Evolutionary conservation across 53 echinoderm and acorn worm species (phyloP).

Genomic region (Apostichopus leukothele): DNA sequence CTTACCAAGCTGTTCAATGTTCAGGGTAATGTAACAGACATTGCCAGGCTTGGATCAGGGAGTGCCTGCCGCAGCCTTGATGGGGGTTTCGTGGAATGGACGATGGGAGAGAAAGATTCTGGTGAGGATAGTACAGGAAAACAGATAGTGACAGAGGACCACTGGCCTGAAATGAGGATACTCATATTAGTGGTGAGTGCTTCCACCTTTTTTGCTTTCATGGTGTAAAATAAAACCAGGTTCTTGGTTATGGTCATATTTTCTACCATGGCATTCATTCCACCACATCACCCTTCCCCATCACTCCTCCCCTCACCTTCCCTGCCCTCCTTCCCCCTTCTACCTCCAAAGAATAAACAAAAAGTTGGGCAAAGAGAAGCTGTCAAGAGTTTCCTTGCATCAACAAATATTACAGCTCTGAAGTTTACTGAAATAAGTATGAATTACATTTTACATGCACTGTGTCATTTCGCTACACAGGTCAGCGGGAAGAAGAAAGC

Average conservation of each 20-base stretch:
- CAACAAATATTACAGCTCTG: too few relatives aligned
- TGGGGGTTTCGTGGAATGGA: slow-evolving; percentile 95
- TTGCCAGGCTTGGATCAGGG: slow-evolving; percentile 90
- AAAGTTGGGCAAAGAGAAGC: too few relatives aligned
- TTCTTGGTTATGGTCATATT: too few relatives aligned
- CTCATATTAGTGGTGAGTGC: slow-evolving; percentile 82
- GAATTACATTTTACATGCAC: too few relatives aligned
- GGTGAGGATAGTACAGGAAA: slow-evolving; percentile 79
- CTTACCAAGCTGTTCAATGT: slow-evolving; percentile 76
- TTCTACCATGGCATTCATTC: too few relatives aligned
- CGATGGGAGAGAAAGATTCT: slow-evolving; percentile 61
- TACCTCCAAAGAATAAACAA: too few relatives aligned
- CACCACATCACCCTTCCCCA: too few relatives aligned
- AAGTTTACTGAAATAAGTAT: too few relatives aligned
- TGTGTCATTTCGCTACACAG: slow-evolving; percentile 21
- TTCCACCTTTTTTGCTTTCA: not conserved
- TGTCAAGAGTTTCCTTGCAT: too few relatives aligned
- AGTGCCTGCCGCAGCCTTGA: slow-evolving; percentile 90
- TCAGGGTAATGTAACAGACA: slow-evolving; percentile 87
- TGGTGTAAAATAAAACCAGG: not conserved
- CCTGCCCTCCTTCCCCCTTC: too few relatives aligned
- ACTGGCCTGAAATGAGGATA: slow-evolving; percentile 91
- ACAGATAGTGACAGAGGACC: slow-evolving; percentile 67
- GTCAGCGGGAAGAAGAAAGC: slow-evolving; percentile 94
- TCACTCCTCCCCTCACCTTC: too few relatives aligned